These are phyloP conservation scores for Parotia lawesii DNA, from an alignment of 2,113 vertebrate species.

Conservation along the genomic window DNA sequence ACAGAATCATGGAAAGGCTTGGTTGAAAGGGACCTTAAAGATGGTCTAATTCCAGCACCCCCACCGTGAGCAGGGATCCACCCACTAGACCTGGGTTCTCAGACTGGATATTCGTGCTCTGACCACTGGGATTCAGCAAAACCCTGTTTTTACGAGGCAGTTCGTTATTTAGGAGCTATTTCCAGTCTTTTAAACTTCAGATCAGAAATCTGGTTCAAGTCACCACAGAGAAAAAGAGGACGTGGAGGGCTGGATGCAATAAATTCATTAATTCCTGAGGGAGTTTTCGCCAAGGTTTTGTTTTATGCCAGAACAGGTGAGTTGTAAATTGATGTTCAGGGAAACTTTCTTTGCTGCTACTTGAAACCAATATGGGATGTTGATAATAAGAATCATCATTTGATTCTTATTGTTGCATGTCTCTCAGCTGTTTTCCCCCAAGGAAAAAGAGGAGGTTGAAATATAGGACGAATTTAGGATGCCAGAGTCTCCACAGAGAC, in stretches of 20 bases:
- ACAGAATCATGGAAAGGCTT: background rate
- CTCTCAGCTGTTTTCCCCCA: background rate
- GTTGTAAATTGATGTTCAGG: background rate
- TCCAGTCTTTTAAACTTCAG: background rate
- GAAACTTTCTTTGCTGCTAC: background rate
- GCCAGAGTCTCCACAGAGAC: background rate
- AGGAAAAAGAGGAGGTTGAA: background rate
- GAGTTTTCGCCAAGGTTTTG: background rate
- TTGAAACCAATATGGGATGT: background rate
- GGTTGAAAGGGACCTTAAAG: background rate
- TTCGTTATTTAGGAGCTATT: background rate
- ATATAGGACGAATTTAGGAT: background rate
- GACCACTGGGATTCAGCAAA: background rate
- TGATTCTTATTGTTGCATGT: background rate
- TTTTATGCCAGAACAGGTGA: background rate
- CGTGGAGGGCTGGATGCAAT: fast-evolving
- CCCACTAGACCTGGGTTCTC: background rate
- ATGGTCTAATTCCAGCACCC: background rate
- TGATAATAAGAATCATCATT: background rate
- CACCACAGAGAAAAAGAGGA: background rate
- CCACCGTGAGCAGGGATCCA: background rate
- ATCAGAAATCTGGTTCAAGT: background rate
- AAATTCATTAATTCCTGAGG: background rate
- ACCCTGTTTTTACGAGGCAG: fast-evolving
- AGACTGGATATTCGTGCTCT: background rate